A percentile compares a stretch with the other conserved stretches of the same genome.
Evolutionary conservation across 2,113 vertebrate species (phyloP).

Genomic region (Mionectes macconnelli): DNA sequence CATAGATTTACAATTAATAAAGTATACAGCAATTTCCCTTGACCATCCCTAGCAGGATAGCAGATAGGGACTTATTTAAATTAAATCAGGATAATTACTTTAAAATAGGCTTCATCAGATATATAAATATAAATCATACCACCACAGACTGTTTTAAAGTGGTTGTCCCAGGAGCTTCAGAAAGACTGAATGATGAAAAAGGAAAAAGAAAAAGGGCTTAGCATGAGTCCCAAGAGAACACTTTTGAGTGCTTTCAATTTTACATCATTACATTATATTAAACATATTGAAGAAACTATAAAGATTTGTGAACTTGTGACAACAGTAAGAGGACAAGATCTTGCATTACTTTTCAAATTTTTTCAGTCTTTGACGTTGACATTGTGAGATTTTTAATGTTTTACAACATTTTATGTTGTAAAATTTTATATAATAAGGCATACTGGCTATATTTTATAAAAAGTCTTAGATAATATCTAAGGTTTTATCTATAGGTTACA

Average conservation of each 20-base stretch:
- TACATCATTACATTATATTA: background rate
- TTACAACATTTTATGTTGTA: background rate
- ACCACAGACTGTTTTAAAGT: constrained; percentile 38
- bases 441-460: background rate
- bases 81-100: constrained; percentile 25
- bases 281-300: constrained; percentile 6
- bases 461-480: background rate
- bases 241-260: background rate
- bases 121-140: constrained; percentile 43
- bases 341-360: background rate
- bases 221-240: constrained; percentile 1
- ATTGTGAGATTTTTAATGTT: background rate
- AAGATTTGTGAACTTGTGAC: background rate
- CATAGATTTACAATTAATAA: background rate
- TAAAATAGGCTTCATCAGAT: constrained; percentile 31
- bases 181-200: constrained; percentile 34
- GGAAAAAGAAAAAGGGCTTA: background rate
- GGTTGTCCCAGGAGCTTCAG: background rate
- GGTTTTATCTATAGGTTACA: background rate
- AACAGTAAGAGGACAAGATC: background rate
- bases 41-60: background rate
- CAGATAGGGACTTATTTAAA: background rate
- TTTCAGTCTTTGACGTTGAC: background rate
- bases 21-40: background rate
- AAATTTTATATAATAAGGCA: background rate